Percentiles rank a stretch among this genome's conserved stretches.
phyloP scores from a whole-genome alignment of 2,888 invertebrate genomes.

The Pammene fasciana region DNA sequence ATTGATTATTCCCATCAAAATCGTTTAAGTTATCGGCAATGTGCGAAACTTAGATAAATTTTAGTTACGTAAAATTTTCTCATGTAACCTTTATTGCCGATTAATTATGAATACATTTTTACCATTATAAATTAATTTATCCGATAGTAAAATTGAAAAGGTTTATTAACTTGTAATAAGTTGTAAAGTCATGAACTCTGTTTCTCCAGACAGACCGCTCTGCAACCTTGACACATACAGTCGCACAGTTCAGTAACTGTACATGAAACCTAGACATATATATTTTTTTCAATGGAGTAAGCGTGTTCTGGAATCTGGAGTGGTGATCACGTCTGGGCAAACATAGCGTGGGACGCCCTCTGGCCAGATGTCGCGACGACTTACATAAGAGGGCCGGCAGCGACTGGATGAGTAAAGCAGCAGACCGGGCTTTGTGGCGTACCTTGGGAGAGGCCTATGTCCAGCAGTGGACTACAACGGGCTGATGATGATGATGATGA shows the following conservation, averaged over 20 bases:
- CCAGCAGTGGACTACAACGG: too few relatives aligned
- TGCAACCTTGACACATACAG: constrained; percentile 25
- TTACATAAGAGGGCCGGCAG: too few relatives aligned
- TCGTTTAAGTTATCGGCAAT: constrained; percentile 8
- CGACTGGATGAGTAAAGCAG: too few relatives aligned
- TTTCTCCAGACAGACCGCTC: constrained; percentile 30
- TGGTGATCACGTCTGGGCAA: too few relatives aligned
- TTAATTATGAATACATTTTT: constrained; percentile 44
- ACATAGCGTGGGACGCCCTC: too few relatives aligned
- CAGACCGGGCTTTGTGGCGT: too few relatives aligned
- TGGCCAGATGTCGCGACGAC: too few relatives aligned
- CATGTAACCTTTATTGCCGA: constrained; percentile 23
- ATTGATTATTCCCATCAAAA: background rate
- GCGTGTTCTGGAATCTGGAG: too few relatives aligned
- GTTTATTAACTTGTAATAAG: constrained; percentile 42
- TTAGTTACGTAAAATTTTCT: constrained; percentile 8
- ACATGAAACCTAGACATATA: too few relatives aligned
- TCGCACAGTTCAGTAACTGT: background rate
- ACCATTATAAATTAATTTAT: constrained; percentile 45
- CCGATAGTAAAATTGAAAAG: constrained; percentile 39
- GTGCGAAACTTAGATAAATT: constrained; percentile 1
- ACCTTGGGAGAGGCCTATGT: too few relatives aligned
- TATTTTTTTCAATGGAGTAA: too few relatives aligned
- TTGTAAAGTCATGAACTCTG: constrained; percentile 44
- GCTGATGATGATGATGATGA: too few relatives aligned